Evolutionary conservation across 2,113 vertebrate genomes (phyloP).

Genomic region (Poicephalus meyeri): DNA sequence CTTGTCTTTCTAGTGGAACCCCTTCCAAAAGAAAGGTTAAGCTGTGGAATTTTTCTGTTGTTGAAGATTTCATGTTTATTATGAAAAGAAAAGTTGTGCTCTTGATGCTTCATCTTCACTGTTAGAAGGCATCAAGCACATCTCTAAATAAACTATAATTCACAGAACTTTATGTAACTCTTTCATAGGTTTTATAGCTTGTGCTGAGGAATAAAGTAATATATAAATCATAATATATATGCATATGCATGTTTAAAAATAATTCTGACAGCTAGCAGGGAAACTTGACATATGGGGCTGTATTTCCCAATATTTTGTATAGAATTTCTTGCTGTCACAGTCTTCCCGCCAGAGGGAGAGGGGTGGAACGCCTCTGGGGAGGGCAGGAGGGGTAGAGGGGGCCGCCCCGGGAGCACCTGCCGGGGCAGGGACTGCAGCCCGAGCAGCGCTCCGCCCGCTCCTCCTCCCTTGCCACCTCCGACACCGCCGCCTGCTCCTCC

Average conservation of each 20-base stretch:
- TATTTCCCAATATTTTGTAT: background rate
- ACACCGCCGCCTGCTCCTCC: background rate
- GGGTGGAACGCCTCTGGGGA: background rate
- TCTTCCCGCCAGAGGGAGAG: background rate
- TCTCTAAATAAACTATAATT: conserved; percentile 63
- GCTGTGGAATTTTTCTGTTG: background rate
- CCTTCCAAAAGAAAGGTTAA: conserved; percentile 31
- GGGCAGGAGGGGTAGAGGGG: background rate
- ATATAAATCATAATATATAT: background rate
- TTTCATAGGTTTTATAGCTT: conserved; percentile 25
- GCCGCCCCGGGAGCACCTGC: background rate
- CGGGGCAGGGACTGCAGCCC: background rate
- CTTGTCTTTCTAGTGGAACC: conserved; percentile 25
- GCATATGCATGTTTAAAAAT: conserved; percentile 36
- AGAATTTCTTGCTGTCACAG: conserved; percentile 15
- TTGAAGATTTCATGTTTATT: conserved; percentile 17
- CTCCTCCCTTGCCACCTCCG: background rate
- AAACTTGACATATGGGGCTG: background rate
- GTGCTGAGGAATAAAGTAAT: background rate
- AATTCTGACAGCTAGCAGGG: conserved; percentile 8
- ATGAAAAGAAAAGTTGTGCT: conserved; percentile 9
- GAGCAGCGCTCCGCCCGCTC: background rate
- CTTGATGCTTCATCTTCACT: conserved; percentile 60
- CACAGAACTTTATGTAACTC: conserved; percentile 8
- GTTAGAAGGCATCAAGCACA: conserved; percentile 27